Evolutionary conservation across 2,888 invertebrate genomes (phyloP).

Genomic region (Coronaproctus castanopsis): DNA sequence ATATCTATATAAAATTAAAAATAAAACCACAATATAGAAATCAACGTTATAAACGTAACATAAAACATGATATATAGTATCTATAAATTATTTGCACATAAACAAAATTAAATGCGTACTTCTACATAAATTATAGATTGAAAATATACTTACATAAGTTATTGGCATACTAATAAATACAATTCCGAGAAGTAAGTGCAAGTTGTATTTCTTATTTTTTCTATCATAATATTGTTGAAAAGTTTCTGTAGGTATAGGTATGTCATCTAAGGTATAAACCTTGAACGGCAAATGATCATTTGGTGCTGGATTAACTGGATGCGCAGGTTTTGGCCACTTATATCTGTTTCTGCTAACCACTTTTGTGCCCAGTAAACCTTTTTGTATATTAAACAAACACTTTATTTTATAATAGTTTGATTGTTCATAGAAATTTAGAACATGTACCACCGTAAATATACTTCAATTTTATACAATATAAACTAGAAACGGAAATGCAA

Average conservation of each 20-base stretch:
- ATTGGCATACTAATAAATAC: neutral
- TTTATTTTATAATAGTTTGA: too few relatives aligned
- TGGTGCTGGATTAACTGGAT: constrained; percentile 7
- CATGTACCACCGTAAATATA: too few relatives aligned
- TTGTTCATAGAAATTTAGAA: too few relatives aligned
- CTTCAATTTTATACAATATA: neutral
- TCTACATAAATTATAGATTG: neutral
- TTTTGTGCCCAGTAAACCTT: too few relatives aligned
- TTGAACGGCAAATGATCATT: constrained; percentile 9
- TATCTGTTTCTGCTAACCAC: neutral
- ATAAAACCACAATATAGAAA: too few relatives aligned
- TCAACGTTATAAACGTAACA: too few relatives aligned
- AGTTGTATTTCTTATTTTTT: constrained; percentile 6
- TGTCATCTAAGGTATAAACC: constrained; percentile 5
- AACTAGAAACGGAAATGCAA: too few relatives aligned
- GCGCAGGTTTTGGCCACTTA: neutral
- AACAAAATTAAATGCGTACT: neutral
- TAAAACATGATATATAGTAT: neutral
- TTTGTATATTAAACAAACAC: too few relatives aligned
- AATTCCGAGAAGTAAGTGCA: constrained; percentile 4
- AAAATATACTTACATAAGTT: constrained; percentile 3
- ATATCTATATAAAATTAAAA: too few relatives aligned
- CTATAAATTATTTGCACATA: neutral
- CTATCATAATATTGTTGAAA: constrained; percentile 7
- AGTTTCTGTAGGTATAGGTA: constrained; percentile 5